These are phyloP conservation scores for Petrocephalus sullivani DNA, from an alignment of 2,797 vertebrate genomes.

Conservation along the genomic window DNA sequence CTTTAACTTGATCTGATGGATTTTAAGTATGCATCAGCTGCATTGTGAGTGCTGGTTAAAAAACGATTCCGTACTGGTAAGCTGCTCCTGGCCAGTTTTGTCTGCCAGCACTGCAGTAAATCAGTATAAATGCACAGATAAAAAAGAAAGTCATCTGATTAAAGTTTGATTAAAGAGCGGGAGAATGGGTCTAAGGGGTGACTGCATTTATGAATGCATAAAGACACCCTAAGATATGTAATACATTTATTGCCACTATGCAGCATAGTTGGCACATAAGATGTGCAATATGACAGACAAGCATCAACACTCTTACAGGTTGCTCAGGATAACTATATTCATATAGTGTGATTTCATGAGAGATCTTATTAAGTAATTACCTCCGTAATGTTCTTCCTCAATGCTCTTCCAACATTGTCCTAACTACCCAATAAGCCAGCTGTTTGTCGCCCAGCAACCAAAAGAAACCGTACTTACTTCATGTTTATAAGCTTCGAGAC, in stretches of 20 bases:
- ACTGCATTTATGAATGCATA: not conserved
- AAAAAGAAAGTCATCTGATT: not conserved
- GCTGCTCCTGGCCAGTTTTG: not conserved
- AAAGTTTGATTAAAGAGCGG: not conserved
- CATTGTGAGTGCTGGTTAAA: not conserved
- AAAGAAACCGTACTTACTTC: not conserved
- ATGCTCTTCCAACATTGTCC: not conserved
- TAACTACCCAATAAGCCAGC: conserved; percentile 7
- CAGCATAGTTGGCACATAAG: not conserved
- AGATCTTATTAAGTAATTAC: conserved; percentile 12
- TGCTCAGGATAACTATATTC: not conserved
- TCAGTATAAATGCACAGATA: not conserved
- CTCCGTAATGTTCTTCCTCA: conserved; percentile 2
- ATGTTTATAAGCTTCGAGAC: conserved; percentile 2
- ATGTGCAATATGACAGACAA: not conserved
- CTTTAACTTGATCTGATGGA: not conserved
- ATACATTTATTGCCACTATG: not conserved
- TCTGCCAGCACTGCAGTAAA: not conserved
- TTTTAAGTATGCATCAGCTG: not conserved
- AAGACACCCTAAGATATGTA: not conserved
- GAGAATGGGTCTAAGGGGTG: not conserved
- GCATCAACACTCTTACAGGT: not conserved
- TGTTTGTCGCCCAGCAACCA: not conserved
- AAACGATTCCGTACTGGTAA: not conserved
- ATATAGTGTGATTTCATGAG: not conserved